Base-by-base conservation (phyloP, 1,140 invertebrate species). In the Zaprionus nigranus region DNA sequence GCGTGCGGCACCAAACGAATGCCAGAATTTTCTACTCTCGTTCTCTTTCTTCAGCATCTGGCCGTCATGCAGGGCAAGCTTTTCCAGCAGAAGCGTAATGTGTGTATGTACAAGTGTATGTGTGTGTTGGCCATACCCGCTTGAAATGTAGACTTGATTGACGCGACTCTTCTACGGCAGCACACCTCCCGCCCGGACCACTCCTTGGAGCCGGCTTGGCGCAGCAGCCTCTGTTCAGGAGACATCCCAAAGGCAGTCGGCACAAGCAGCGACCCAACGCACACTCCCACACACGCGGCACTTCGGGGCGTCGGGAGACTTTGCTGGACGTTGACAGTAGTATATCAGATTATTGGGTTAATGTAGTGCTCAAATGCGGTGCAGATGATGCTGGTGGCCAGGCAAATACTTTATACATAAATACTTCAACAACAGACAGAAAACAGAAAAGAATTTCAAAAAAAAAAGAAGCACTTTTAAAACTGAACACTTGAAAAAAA, bases 11-110 rank as follows among this genome's bases (percentile, higher is more conserved):
- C 40, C 83, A 88, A 80, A 75, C 26, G 22, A 53, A 88, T 53
- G 81, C 82, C 30, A 38, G 38, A 57, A 51, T 22, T 36, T 51
- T 36, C 24, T 61, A 17, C 28, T 26, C 22, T 13, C n/a, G n/a
- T n/a, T n/a, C 22, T 53, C 13, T 9, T 11, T 61, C 15, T 28
- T 38, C 67, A 34, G 46, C 56, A 49, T 70, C 49, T 72, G 67
- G 59, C 53, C 71, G 54, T 49, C 83, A 69, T 40, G 66, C 40
- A 28, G 49, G 63, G 17, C 67, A 72, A 63, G 59, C 36, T 53
- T 68, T 82, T 82, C 63, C 82, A 68, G 59, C 46, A 38, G 56
- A 68, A 86, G 82, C 82, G 83, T 69, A 30, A 26, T 43, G 6
- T 40, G 24, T 28, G 46, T 53, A 24, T 57, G n/a, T 51, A 51